phyloP scores from a whole-genome alignment of 1,140 invertebrate genomes.

The Drosophila parvula region DNA sequence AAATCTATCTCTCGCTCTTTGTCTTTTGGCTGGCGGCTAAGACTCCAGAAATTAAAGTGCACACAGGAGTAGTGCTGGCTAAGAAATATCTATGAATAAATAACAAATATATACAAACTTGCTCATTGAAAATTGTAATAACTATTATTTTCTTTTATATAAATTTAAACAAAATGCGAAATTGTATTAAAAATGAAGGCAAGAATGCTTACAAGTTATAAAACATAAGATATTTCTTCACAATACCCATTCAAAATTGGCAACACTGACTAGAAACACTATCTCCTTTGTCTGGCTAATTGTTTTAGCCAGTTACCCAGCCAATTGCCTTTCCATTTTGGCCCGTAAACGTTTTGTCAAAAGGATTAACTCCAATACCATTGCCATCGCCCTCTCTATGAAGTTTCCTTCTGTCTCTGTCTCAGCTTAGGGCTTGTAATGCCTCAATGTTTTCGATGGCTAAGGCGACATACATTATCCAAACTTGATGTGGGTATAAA shows the following conservation, averaged over 20 bases:
- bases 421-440: slow-evolving; percentile 56
- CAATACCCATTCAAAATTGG: background rate
- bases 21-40: slow-evolving; percentile 41
- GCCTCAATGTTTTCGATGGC: slow-evolving; percentile 67
- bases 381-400: slow-evolving; percentile 1
- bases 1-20: slow-evolving; percentile 43
- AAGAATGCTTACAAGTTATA: background rate
- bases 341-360: slow-evolving; percentile 78
- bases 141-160: too few relatives aligned
- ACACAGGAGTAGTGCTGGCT: background rate
- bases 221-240: background rate
- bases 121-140: background rate
- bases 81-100: background rate
- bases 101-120: too few relatives aligned
- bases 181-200: too few relatives aligned
- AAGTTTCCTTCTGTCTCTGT: slow-evolving; percentile 11
- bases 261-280: background rate
- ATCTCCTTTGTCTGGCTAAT: slow-evolving; percentile 22
- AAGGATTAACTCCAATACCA: slow-evolving; percentile 58
- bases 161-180: too few relatives aligned
- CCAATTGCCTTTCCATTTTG: slow-evolving; percentile 67
- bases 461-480: slow-evolving; percentile 75
- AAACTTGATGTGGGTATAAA: slow-evolving; percentile 66
- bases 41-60: slow-evolving; percentile 74
- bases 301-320: slow-evolving; percentile 50